phyloP scores from a whole-genome alignment of 1,140 invertebrate species.

The Heliconius hewitsoni region DNA sequence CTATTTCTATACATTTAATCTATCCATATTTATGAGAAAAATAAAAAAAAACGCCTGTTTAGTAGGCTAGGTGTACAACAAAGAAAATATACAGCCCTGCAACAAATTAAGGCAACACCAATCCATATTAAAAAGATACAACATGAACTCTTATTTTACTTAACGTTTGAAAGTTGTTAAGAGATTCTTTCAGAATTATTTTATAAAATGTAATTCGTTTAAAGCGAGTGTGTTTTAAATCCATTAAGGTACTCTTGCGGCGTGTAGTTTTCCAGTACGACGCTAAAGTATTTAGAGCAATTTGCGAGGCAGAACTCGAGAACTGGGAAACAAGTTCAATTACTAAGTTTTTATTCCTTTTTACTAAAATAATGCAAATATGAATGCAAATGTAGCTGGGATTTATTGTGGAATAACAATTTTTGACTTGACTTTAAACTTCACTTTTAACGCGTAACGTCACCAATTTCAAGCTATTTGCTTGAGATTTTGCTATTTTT shows the following conservation, averaged over 20 bases:
- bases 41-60: no score
- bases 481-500: no score
- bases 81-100: neutral
- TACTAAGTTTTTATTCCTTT: neutral
- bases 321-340: neutral
- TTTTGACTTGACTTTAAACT: no score
- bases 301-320: neutral
- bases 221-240: constrained; percentile 2
- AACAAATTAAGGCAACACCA: neutral
- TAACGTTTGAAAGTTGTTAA: neutral
- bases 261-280: constrained; percentile 3
- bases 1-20: neutral
- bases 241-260: constrained; percentile 8
- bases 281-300: constrained; percentile 12
- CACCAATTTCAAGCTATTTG: no score
- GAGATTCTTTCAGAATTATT: neutral
- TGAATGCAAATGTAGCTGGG: neutral
- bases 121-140: neutral
- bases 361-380: neutral
- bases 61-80: neutral
- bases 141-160: neutral
- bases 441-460: no score
- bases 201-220: constrained; percentile 1
- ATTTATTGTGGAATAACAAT: no score
- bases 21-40: no score